Evolutionary conservation across 1,140 invertebrate genomes (phyloP), one percentile per base, ranked within the genome.

Genomic region (Lordiphosa stackelbergi): DNA sequence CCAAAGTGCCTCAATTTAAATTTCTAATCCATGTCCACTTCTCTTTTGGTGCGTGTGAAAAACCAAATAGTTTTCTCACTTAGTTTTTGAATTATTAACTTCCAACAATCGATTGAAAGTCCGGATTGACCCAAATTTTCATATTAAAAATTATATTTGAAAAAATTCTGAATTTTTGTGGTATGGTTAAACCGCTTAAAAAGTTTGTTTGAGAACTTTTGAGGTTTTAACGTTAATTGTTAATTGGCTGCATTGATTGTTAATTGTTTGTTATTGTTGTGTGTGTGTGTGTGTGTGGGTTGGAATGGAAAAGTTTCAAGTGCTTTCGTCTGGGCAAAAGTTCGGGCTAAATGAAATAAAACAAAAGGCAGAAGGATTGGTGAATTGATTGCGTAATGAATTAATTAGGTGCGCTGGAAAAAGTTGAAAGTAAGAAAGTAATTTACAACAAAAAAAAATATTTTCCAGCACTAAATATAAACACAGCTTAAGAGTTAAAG

Each of bases 181-280:
- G 9, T 8, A 31, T 31, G 24, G 11, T 31, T 41, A 13, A 41
- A 41, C 12, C 38, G 31, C 12, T 46, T 11, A 46, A 46, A 45
- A 31, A 3, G 28, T 46, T 46, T 46, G 43, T 46, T 46, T 46
- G 28, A 45, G 2, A 31, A 45, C 42, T 48, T 60, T 63, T 52
- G 43, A 40, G 54, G 41, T 46, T 34, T 48, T 34, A 16, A 54
- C 58, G 66, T 81, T 74, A 79, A 78, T 78, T 78, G 73, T 78
- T 79, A 81, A 81, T 81, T 78, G 74, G 75, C 71, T 70, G 75
- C 77, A 81, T 83, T 56, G 71, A 72, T 83, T 83, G 68, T 75
- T 81, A 75, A 83, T 81, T 75, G 59, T 66, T 53, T 56, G 19
- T 38, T 51, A 49, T 59, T 68, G 37, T 66, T 66, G 34, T 46